Evolutionary conservation across 2,797 vertebrate species (phyloP), one percentile per base, ranked within the genome.

Genomic region (Leptoclinus maculatus): DNA sequence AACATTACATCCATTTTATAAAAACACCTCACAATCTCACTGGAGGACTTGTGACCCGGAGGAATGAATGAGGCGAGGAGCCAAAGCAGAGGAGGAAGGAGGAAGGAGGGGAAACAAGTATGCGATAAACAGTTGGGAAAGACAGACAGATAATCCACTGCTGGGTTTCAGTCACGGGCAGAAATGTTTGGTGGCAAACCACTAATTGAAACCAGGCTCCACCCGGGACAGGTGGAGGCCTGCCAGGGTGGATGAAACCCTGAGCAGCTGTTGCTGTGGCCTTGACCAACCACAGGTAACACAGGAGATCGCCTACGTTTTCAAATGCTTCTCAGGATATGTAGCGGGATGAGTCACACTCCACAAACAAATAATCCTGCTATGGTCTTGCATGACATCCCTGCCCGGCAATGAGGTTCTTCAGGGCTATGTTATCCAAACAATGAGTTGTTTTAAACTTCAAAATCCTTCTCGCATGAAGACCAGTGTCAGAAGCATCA

Each of bases 11-110:
- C 62, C 58, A 65, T 84, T 87, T 84, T 80, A 73, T 60, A 78
- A 84, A 89, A 71, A 66, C 29, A 73, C 25, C 45, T 75, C 32
- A 63, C 78, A 76, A 71, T 83, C 75, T 90, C 60, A 85, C 84
- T 63, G 84, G n/a, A 81, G 84, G 77, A 75, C 87, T 83, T 90
- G 83, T 91, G 90, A 93, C 82, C 87, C 83, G 84, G 56, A 87
- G 73, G 74, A 88, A 87, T 16, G 39, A 88, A 87, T 19, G 43
- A 19, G 80, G 76, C 45, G 81, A 54, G 27, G 34, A 76, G 43
- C 69, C 17, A 47, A 74, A 68, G 65, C 38, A 43, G 72, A 75
- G 63, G 29, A 60, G 64, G 70, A 39, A 75, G 63, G 29, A 60
- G 64, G 71, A 39, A 77, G 45, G 39, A 3, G 10, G 23, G 6